Evolutionary conservation across 2,113 vertebrate species (phyloP).

Genomic region (Menura novaehollandiae): DNA sequence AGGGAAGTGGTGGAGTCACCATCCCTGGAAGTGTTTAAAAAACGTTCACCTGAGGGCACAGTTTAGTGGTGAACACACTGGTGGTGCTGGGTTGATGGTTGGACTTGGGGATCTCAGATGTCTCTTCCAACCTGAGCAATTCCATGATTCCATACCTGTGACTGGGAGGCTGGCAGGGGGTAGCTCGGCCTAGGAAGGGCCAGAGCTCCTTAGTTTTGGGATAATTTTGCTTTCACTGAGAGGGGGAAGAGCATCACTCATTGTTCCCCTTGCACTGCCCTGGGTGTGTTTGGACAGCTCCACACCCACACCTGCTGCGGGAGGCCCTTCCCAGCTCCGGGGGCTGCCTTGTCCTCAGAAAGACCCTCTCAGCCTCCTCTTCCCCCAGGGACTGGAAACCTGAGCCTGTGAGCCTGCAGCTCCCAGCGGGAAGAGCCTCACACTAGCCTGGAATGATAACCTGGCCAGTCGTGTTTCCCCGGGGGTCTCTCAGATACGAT

Average conservation of each 20-base stretch:
- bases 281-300: background rate
- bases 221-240: background rate
- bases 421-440: background rate
- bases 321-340: background rate
- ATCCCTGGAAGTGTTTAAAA: background rate
- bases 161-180: background rate
- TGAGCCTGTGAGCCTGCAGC: background rate
- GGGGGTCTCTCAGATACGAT: background rate
- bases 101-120: too few species aligned
- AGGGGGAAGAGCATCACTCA: background rate
- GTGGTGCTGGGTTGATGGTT: background rate
- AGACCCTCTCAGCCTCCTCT: background rate
- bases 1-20: background rate
- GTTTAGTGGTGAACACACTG: background rate
- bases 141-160: background rate
- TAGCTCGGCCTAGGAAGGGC: background rate
- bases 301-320: accelerated
- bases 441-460: slow-evolving; percentile 12
- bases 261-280: background rate
- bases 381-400: slow-evolving; percentile 8
- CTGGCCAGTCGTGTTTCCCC: background rate
- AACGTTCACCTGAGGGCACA: accelerated
- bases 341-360: background rate
- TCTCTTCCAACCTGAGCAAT: too few species aligned
- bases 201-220: background rate